Percentiles rank a stretch among this genome's conserved stretches.
Conservation (phyloP, 2,888 invertebrate genomes). For the Chloroclystis v-ata region DNA sequence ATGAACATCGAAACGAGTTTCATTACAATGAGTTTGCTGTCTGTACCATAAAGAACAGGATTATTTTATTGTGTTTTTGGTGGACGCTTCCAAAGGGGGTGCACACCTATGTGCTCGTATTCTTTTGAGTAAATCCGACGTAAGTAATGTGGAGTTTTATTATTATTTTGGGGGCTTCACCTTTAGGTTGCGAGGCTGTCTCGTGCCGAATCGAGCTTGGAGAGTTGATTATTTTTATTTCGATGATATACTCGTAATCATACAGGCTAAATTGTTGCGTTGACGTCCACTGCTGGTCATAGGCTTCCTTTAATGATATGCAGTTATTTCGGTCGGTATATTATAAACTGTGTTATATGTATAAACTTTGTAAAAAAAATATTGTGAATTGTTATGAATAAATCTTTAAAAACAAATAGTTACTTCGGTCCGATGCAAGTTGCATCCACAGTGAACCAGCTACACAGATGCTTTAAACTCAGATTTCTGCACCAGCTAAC, state of each 20-base stretch:
- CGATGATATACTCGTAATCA: neutral
- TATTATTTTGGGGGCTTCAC: slow-evolving; percentile 23
- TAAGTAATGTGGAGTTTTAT: slow-evolving; percentile 20
- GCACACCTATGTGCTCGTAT: slow-evolving; percentile 31
- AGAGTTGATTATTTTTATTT: neutral
- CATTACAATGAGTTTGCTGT: slow-evolving; percentile 30
- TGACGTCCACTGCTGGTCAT: no score
- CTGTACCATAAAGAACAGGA: slow-evolving; percentile 58
- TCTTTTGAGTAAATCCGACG: slow-evolving; percentile 22
- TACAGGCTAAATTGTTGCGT: no score
- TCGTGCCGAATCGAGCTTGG: neutral
- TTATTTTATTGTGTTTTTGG: slow-evolving; percentile 73
- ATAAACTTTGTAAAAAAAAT: no score
- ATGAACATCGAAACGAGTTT: slow-evolving; percentile 4
- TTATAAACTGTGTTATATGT: no score
- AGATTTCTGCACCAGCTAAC: no score
- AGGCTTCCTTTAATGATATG: no score
- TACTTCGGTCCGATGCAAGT: no score
- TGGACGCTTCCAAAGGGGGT: slow-evolving; percentile 48
- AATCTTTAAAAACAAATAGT: no score
- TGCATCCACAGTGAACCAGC: no score
- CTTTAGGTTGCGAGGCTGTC: slow-evolving; percentile 7
- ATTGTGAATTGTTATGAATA: no score
- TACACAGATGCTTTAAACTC: no score
- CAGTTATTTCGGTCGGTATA: no score